Evolutionary conservation across 1,140 invertebrate genomes (phyloP), one percentile per base, ranked within the genome.

Genomic region (Bradynema listronoti): DNA sequence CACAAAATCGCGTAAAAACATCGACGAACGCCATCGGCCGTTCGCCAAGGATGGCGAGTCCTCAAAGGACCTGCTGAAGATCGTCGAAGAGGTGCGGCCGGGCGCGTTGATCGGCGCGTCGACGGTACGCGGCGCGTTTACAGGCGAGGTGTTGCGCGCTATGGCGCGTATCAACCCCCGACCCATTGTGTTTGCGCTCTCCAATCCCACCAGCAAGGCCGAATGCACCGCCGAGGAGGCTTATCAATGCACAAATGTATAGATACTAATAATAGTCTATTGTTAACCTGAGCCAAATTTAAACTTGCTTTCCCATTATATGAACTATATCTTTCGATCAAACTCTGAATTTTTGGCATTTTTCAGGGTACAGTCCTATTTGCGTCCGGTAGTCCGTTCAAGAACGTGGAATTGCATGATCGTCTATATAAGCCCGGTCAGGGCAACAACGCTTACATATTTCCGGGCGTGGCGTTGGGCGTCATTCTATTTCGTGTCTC

Each of bases 401-500:
- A 85, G 41, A 85, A 88, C 22, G 88, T 93, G 0, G 81, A 82
- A 0, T 83, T 86, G 56, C 83, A 87, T 34, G 88, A 87, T 4
- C 86, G 88, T 76, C 85, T 85, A 1, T 92, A 84, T 78, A 84
- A 87, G 61, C 88, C 91, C 11, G 91, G 91, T 0, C 91, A 95
- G 80, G 91, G 91, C 45, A 95, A 95, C 80, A 95, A 95, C 78
- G 88, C 91, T 0, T 95, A 95, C 79, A 93, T 95, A 60, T 95
- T 95, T 80, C 91, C 91, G 1, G 90, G 89, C 27, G 85, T 94
- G 0, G 90, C 90, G 22, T 81, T 95, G 2, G 91, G 89, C 19
- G 88, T 91, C 14, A 89, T 94, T 39, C 69, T 78, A 0, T 79
- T 75, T 58, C 86, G 87, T 36, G 87, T 89, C 7, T 87, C 90